Percentiles rank a stretch among this genome's conserved stretches.
phyloP scores from a whole-genome alignment of 2,888 invertebrate genomes.

The Xestoiulus laeticollis region DNA sequence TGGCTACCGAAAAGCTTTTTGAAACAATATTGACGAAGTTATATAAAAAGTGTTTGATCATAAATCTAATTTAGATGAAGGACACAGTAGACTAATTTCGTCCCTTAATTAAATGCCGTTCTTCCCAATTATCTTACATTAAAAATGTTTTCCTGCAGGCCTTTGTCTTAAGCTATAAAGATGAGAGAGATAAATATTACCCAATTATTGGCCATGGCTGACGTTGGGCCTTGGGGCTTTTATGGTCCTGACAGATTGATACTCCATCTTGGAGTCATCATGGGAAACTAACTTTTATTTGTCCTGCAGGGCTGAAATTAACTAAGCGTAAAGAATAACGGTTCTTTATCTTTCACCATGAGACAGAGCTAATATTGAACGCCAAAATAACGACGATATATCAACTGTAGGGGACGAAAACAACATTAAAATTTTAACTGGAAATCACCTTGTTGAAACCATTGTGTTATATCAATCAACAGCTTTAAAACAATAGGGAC shows the following conservation, averaged over 20 bases:
- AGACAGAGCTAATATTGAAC: conserved; percentile 19
- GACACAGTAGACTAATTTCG: background rate
- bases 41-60: background rate
- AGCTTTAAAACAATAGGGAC: too few relatives aligned
- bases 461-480: too few relatives aligned
- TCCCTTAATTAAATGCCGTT: background rate
- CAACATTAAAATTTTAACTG: background rate
- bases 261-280: conserved; percentile 14
- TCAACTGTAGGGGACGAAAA: background rate
- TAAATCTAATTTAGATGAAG: conserved; percentile 2
- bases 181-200: background rate
- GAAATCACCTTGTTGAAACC: background rate
- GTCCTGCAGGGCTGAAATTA: conserved; percentile 26
- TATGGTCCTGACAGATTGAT: conserved; percentile 19
- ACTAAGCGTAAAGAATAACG: conserved; percentile 20
- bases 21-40: conserved; percentile 3
- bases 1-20: background rate
- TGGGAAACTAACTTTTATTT: conserved; percentile 26
- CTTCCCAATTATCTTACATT: background rate
- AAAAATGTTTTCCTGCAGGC: conserved; percentile 26
- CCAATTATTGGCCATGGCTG: background rate
- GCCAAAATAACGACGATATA: background rate
- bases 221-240: background rate
- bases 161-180: conserved; percentile 20
- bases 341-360: background rate